A percentile compares a stretch with the other conserved stretches of the same genome.
These are phyloP conservation scores for Catharus ustulatus DNA, from an alignment of 2,797 vertebrate species.

Conservation along the genomic window DNA sequence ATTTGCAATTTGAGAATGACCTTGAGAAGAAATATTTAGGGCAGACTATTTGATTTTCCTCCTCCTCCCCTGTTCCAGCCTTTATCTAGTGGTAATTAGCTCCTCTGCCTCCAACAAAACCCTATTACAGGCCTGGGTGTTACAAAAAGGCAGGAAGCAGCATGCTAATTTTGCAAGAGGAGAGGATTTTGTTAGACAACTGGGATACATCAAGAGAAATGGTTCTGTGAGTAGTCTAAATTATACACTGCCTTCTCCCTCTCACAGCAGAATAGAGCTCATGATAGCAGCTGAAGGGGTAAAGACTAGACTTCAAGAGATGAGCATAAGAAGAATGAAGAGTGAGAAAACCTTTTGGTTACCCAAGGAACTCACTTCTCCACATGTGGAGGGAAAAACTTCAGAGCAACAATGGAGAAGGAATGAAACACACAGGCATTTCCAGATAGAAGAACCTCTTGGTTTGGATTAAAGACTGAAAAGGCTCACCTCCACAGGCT, in stretches of 20 bases:
- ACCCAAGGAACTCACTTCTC: background rate
- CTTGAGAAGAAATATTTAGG: background rate
- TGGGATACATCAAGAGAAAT: background rate
- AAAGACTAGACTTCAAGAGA: background rate
- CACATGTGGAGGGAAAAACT: background rate
- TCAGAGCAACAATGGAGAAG: background rate
- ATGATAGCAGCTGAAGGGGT: background rate
- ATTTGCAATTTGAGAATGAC: slow-evolving; percentile 1
- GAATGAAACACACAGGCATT: background rate
- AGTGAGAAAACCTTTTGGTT: background rate
- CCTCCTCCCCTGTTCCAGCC: background rate
- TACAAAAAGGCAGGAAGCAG: background rate
- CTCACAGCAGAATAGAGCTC: background rate
- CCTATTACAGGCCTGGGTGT: background rate
- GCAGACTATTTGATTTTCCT: background rate
- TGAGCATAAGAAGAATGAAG: background rate
- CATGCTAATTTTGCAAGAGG: background rate
- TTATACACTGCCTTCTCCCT: background rate
- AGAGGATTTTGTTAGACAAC: background rate
- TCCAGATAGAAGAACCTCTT: background rate
- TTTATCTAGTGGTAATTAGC: background rate
- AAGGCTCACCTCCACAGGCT: slow-evolving; percentile 66
- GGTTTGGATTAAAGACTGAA: background rate
- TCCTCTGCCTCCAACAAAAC: background rate
- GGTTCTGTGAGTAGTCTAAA: background rate